Evolutionary conservation across 2,888 invertebrate genomes (phyloP), one percentile per base, ranked within the genome.

Genomic region (Lasioglossum pauxillum): DNA sequence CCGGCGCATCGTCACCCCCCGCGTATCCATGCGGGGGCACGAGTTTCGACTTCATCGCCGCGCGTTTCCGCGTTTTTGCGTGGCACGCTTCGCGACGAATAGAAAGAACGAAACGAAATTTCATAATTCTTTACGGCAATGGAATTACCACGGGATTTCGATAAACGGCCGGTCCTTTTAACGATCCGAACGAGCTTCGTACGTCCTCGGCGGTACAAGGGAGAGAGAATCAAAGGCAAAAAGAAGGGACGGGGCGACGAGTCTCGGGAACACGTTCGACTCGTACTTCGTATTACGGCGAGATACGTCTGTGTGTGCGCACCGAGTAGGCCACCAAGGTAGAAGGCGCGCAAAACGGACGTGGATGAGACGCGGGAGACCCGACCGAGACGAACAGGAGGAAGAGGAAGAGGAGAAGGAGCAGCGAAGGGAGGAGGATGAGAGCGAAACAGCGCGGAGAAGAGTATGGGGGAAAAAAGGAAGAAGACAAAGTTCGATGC

Each of bases 281-380:
- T 90, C 86, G 90, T 89, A 85, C 84, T 84, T 83, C 83, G 75
- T 84, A 87, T 81, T 84, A 80, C 49, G 77, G 69, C 69, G 72
- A 71, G 83, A 75, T 85, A 53, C 75, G 78, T 88, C 69, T 83
- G 79, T 84, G 87, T 87, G 71, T 85, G 71, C 88, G 88, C 89
- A 86, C 82, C 88, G 88, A 79, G 87, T 88, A 89, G 93, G 89
- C 93, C 93, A 93, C 93, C 93, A 93, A 89, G 91, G 93, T 92
- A 88, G 92, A 91, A 79, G 88, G 76, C 76, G 69, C 80, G 88
- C 78, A 76, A 89, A 86, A 86, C 80, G 85, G 80, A 83, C 83
- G 75, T 41, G 80, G 76, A 75, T 46, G 77, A 81, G 85, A 76
- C 74, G 74, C 38, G 44, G 38, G 53, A 64, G 74, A 75, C 44